Conservation (phyloP, 1,140 invertebrate genomes). For the Zaprionus vittiger region DNA sequence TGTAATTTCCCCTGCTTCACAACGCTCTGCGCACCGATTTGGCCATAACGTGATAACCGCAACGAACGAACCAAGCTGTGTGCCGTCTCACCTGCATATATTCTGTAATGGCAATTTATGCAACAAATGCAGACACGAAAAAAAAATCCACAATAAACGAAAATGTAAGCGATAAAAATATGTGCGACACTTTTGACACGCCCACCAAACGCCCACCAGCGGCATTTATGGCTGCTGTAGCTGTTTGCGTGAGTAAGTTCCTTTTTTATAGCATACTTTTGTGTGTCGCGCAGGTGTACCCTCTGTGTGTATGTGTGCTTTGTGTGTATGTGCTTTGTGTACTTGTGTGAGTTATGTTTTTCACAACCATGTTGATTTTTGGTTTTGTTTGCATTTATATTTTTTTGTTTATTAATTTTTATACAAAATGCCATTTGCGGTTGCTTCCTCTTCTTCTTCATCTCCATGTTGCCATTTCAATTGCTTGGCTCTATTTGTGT, state of each 20-base stretch:
- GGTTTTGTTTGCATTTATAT: slow-evolving; percentile 47
- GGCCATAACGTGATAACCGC: slow-evolving; percentile 22
- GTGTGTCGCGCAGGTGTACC: slow-evolving; percentile 26
- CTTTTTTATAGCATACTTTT: slow-evolving; percentile 69
- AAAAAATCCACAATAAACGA: slow-evolving; percentile 3
- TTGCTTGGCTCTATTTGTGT: slow-evolving; percentile 36
- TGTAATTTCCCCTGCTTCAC: slow-evolving; percentile 50
- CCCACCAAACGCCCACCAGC: slow-evolving; percentile 8
- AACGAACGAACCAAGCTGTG: slow-evolving; percentile 4
- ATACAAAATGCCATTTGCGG: slow-evolving; percentile 71
- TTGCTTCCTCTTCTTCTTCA: slow-evolving; percentile 23
- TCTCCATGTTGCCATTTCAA: slow-evolving; percentile 18
- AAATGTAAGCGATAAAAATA: slow-evolving; percentile 21
- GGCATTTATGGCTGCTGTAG: slow-evolving; percentile 12
- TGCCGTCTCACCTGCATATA: slow-evolving; percentile 20
- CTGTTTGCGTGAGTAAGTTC: slow-evolving; percentile 33
- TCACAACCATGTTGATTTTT: slow-evolving; percentile 79
- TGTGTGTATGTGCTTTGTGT: slow-evolving; percentile 31
- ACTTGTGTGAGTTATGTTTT: slow-evolving; percentile 52
- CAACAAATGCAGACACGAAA: slow-evolving; percentile 60
- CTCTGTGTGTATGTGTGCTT: slow-evolving; percentile 4
- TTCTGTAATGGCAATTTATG: slow-evolving; percentile 63
- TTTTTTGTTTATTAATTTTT: slow-evolving; percentile 68
- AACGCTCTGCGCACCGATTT: slow-evolving; percentile 14
- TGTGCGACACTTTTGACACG: slow-evolving; percentile 24